Evolutionary conservation across 1,140 invertebrate species (phyloP).

Genomic region (Aphelinus atriplicis): DNA sequence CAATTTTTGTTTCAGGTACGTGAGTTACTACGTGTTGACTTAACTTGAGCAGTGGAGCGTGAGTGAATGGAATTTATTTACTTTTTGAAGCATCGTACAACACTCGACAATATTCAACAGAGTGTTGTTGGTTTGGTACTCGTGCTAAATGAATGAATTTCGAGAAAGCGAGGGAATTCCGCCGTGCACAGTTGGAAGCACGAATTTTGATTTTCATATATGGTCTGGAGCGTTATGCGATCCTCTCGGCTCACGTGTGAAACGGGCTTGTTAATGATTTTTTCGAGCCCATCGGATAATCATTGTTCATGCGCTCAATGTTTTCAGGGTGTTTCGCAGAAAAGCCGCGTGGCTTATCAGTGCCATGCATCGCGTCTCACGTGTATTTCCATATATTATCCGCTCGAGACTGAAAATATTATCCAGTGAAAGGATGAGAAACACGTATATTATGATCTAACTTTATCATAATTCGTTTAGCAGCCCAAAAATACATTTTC

Average conservation of each 20-base stretch:
- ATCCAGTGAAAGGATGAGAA: conserved; percentile 52
- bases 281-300: conserved; percentile 14
- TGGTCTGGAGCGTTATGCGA: too few species aligned
- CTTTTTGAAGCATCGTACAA: not conserved
- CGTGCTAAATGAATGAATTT: too few species aligned
- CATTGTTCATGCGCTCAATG: not conserved
- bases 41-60: too few species aligned
- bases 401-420: not conserved
- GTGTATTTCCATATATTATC: not conserved
- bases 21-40: not conserved
- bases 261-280: conserved; percentile 25
- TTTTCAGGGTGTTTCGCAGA: conserved; percentile 24
- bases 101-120: not conserved
- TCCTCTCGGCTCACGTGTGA: conserved; percentile 1
- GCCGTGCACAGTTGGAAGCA: too few species aligned
- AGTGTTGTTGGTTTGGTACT: too few species aligned
- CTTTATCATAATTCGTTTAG: conserved; percentile 53
- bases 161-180: too few species aligned
- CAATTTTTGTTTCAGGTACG: conserved; percentile 9
- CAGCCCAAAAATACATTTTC: conserved; percentile 24
- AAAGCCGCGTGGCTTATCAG: conserved; percentile 39
- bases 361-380: conserved; percentile 9
- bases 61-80: not conserved
- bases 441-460: conserved; percentile 52
- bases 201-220: too few species aligned